phyloP scores from a whole-genome alignment of 2,113 vertebrate species.

The Onychostruthus taczanowskii region DNA sequence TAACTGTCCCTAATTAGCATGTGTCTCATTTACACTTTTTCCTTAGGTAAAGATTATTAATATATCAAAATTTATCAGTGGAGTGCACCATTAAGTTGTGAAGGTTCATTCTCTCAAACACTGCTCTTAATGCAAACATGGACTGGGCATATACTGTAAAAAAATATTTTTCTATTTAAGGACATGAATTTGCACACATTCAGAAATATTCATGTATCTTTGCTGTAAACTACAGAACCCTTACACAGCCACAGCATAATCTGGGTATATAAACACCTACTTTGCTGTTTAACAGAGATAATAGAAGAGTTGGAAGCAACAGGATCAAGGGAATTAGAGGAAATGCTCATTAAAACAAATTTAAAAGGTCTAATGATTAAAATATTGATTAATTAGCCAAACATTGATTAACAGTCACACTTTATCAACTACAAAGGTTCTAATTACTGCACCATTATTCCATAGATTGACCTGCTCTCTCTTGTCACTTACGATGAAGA shows the following conservation, averaged over 20 bases:
- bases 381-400: slow-evolving; percentile 99
- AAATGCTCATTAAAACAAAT: slow-evolving; percentile 92
- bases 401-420: slow-evolving; percentile 98
- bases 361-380: slow-evolving; percentile 98
- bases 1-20: neutral
- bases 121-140: neutral
- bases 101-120: neutral
- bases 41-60: neutral
- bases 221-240: neutral
- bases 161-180: neutral
- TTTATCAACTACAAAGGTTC: slow-evolving; percentile 92
- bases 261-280: slow-evolving; percentile 54
- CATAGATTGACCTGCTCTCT: slow-evolving; percentile 89
- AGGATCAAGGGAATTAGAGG: slow-evolving; percentile 89
- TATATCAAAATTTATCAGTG: neutral
- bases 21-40: neutral
- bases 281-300: slow-evolving; percentile 83
- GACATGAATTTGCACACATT: neutral
- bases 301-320: slow-evolving; percentile 74
- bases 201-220: neutral
- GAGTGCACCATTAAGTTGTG: neutral
- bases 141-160: neutral
- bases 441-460: slow-evolving; percentile 93
- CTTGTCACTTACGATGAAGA: slow-evolving; percentile 94
- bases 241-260: neutral